These are phyloP conservation scores for Leucoptera coffeella DNA, from an alignment of 2,888 invertebrate species.

Conservation along the genomic window DNA sequence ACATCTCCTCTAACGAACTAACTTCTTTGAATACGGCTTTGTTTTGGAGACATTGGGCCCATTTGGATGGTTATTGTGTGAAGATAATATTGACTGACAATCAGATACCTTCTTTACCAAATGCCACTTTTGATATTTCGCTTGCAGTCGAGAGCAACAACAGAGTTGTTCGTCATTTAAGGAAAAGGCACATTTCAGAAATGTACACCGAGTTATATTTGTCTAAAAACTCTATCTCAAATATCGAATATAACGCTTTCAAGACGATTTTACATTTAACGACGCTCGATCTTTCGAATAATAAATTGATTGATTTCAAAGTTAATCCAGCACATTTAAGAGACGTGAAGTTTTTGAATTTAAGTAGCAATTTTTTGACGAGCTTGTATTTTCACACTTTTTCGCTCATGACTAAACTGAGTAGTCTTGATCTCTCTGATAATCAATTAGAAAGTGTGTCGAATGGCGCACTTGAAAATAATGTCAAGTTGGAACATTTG, in stretches of 20 bases:
- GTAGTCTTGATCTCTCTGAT: conserved; percentile 31
- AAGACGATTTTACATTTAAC: conserved; percentile 18
- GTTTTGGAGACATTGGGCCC: conserved; percentile 29
- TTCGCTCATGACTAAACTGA: conserved; percentile 20
- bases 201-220: conserved; percentile 26
- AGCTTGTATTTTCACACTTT: conserved; percentile 22
- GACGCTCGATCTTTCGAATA: conserved; percentile 24
- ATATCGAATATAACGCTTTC: conserved; percentile 28
- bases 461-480: conserved; percentile 17
- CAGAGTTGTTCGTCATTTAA: too few species aligned
- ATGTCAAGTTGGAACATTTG: conserved; percentile 18
- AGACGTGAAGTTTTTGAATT: conserved; percentile 21
- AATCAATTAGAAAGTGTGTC: conserved; percentile 24
- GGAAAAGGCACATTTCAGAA: too few species aligned
- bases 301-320: conserved; percentile 18
- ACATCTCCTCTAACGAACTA: conserved; percentile 26
- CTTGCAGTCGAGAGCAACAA: too few species aligned
- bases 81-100: too few species aligned
- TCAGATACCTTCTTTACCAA: conserved; percentile 17
- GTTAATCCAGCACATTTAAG: conserved; percentile 20
- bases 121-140: conserved; percentile 18
- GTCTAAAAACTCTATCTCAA: conserved; percentile 23
- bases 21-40: conserved; percentile 18
- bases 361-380: conserved; percentile 22
- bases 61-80: conserved; percentile 19